A percentile compares a stretch with the other conserved stretches of the same genome.
These are phyloP conservation scores for Branchipolynoe longqiensis DNA, from an alignment of 2,888 invertebrate species.

Conservation along the genomic window DNA sequence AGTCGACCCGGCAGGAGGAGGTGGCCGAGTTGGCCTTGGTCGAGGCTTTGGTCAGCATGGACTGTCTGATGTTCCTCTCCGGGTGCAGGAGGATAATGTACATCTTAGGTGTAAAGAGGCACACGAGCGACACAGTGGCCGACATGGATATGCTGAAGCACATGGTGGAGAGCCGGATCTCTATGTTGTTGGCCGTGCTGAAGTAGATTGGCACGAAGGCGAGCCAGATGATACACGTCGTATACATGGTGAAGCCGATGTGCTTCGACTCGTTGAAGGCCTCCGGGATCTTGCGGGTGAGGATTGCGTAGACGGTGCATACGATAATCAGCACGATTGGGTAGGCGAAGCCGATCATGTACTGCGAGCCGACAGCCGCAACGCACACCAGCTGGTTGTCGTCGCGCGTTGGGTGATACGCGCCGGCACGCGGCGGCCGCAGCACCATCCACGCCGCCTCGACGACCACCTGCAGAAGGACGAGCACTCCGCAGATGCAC, in stretches of 20 bases:
- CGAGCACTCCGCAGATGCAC: conserved; percentile 81
- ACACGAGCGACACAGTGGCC: conserved; percentile 95
- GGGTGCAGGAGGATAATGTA: conserved; percentile 94
- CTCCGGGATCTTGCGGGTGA: conserved; percentile 83
- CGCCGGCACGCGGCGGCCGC: conserved; percentile 93
- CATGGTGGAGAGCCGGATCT: conserved; percentile 95
- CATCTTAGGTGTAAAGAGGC: conserved; percentile 95
- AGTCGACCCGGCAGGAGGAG: conserved; percentile 78
- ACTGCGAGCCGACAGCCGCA: conserved; percentile 84
- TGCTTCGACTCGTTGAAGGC: conserved; percentile 83
- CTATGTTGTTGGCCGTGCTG: conserved; percentile 84
- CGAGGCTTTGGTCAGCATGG: conserved; percentile 78
- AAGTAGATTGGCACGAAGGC: conserved; percentile 86
- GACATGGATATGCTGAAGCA: conserved; percentile 96
- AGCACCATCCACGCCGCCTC: conserved; percentile 96
- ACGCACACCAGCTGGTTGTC: conserved; percentile 94
- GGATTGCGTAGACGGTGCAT: conserved; percentile 82
- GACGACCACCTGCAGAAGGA: conserved; percentile 85
- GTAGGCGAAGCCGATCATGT: conserved; percentile 87
- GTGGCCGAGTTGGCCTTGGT: conserved; percentile 61
- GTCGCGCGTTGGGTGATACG: conserved; percentile 94
- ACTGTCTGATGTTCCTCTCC: conserved; percentile 92
- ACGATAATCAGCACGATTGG: conserved; percentile 94
- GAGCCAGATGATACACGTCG: conserved; percentile 88
- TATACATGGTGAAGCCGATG: conserved; percentile 90